Evolutionary conservation across 2,113 vertebrate species (phyloP).

Genomic region (cattle (Bos taurus)): DNA sequence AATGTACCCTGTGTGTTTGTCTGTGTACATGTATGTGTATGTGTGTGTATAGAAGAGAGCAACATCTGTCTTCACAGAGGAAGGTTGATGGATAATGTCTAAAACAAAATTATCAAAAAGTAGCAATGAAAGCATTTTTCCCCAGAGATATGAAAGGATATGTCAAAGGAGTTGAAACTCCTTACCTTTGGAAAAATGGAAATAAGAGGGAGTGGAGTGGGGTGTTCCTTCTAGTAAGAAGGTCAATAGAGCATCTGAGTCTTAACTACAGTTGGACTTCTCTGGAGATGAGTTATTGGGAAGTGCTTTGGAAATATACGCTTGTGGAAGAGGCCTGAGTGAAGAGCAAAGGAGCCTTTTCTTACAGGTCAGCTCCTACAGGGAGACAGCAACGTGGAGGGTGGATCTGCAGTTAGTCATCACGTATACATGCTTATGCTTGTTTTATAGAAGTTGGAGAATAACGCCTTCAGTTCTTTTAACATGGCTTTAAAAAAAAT

Average conservation of each 20-base stretch:
- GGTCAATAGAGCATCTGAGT: not conserved
- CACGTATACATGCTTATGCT: not conserved
- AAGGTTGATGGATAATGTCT: not conserved
- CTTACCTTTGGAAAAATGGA: not conserved
- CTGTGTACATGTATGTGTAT: not conserved
- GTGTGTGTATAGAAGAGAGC: not conserved
- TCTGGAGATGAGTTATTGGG: not conserved
- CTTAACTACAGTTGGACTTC: not conserved
- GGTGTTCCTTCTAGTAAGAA: not conserved
- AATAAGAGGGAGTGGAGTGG: not conserved
- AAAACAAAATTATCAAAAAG: not conserved
- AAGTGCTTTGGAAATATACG: not conserved
- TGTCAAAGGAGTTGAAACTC: not conserved
- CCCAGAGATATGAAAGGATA: not conserved
- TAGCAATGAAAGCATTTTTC: not conserved
- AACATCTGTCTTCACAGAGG: not conserved
- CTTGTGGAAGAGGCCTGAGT: not conserved
- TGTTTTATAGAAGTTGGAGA: not conserved
- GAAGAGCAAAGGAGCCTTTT: not conserved
- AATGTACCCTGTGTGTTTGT: not conserved
- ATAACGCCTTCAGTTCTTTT: not conserved
- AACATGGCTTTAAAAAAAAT: not conserved
- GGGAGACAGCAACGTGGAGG: not conserved
- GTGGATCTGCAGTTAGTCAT: not conserved
- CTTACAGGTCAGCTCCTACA: fast-evolving